These are phyloP conservation scores for Carcina quercana DNA, from an alignment of 2,888 invertebrate genomes.

Conservation along the genomic window DNA sequence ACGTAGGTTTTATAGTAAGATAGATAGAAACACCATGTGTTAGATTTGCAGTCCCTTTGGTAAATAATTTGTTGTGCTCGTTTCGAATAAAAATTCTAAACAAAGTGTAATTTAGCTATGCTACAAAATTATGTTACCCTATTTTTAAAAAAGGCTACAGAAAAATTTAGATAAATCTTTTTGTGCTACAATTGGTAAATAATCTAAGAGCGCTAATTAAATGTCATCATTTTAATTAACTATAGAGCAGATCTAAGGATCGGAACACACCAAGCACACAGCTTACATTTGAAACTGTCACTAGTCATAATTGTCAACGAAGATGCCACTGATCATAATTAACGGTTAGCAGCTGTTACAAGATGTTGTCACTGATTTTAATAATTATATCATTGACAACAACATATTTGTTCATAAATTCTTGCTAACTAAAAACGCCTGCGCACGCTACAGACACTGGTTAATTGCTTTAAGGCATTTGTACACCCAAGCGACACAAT, in stretches of 20 bases:
- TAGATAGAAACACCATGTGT: conserved; percentile 33
- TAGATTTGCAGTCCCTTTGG: conserved; percentile 36
- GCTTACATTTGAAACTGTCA: too few species aligned
- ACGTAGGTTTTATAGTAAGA: conserved; percentile 57
- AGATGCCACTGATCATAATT: too few species aligned
- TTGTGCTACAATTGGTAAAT: conserved; percentile 53
- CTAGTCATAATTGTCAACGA: too few species aligned
- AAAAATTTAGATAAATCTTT: conserved; percentile 46
- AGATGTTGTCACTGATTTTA: too few species aligned
- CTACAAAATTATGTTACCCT: conserved; percentile 42
- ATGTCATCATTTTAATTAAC: conserved; percentile 48
- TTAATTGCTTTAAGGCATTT: too few species aligned
- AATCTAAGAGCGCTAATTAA: conserved; percentile 58
- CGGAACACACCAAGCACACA: too few species aligned
- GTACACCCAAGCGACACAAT: too few species aligned
- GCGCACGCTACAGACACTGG: too few species aligned
- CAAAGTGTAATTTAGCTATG: conserved; percentile 41
- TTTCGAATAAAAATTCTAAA: conserved; percentile 33
- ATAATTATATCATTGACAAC: too few species aligned
- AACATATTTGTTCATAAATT: too few species aligned
- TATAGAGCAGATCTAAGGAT: conserved; percentile 40
- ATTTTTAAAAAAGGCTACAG: conserved; percentile 42
- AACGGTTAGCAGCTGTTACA: too few species aligned
- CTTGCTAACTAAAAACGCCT: too few species aligned
- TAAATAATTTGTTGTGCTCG: conserved; percentile 32